phyloP scores from a whole-genome alignment of 2,888 invertebrate species.

The Scrobipalpa costella region DNA sequence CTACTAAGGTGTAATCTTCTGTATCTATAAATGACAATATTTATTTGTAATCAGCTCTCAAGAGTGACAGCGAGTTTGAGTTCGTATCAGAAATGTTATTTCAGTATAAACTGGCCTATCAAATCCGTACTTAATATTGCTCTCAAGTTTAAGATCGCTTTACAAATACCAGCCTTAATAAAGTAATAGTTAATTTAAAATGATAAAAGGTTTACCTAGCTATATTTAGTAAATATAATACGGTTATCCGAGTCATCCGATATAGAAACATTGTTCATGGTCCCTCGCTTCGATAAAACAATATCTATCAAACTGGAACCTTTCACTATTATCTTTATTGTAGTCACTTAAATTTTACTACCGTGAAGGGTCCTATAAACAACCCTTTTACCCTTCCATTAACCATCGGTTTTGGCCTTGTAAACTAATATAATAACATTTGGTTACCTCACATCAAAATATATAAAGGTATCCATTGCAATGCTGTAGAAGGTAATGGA shows the following conservation, averaged over 20 bases:
- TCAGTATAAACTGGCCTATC: too few relatives aligned
- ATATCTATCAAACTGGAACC: constrained; percentile 4
- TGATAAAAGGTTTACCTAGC: too few relatives aligned
- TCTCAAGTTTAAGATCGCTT: too few relatives aligned
- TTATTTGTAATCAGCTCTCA: too few relatives aligned
- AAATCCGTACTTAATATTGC: too few relatives aligned
- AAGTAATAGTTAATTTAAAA: too few relatives aligned
- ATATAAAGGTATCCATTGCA: constrained; percentile 5
- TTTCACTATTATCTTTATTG: constrained; percentile 19
- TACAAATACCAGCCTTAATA: too few relatives aligned
- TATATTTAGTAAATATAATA: too few relatives aligned
- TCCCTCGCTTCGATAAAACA: constrained; percentile 19
- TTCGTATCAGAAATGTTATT: too few relatives aligned
- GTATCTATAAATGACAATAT: too few relatives aligned
- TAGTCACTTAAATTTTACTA: constrained; percentile 23
- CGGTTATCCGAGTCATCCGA: background rate
- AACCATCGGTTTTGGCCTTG: constrained; percentile 6
- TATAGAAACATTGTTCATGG: constrained; percentile 26
- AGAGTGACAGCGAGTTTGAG: too few relatives aligned
- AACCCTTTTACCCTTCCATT: constrained; percentile 12
- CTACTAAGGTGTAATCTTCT: too few relatives aligned
- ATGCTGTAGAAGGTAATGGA: constrained; percentile 1
- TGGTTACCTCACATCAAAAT: constrained; percentile 14
- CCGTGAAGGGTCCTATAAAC: constrained; percentile 23
- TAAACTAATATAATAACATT: constrained; percentile 13